Evolutionary conservation across 2,888 invertebrate genomes (phyloP).

Genomic region (Hermaeophaga mercurialis): DNA sequence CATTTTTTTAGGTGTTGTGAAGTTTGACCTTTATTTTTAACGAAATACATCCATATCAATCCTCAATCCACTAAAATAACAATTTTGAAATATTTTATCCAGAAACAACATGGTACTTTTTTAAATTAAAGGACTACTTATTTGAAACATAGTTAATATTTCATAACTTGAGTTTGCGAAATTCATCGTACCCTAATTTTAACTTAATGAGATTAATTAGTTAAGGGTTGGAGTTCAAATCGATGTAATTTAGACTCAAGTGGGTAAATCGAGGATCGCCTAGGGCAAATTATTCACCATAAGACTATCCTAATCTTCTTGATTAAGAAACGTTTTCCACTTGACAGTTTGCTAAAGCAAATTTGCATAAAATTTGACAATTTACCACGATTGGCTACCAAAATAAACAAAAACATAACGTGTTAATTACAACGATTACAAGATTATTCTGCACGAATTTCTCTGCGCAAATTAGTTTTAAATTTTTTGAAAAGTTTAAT

Average conservation of each 20-base stretch:
- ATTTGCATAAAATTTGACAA: conserved; percentile 1
- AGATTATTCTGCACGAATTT: not conserved
- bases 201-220: conserved; percentile 23
- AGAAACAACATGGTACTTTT: no score
- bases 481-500: no score
- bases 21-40: no score
- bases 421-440: not conserved
- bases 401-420: not conserved
- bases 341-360: conserved; percentile 5
- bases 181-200: conserved; percentile 15
- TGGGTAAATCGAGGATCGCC: conserved; percentile 9
- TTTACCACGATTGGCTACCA: not conserved
- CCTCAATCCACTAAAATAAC: no score
- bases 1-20: no score
- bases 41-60: no score
- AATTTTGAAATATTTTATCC: no score
- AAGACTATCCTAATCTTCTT: conserved; percentile 16
- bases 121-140: no score
- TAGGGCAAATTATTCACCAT: conserved; percentile 16
- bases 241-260: conserved; percentile 18
- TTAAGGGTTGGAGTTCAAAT: conserved; percentile 14
- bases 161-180: not conserved
- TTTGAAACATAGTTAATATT: no score
- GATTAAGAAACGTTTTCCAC: conserved; percentile 7
- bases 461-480: not conserved